Conservation (phyloP, 2,888 invertebrate genomes). For the Hipparchia semele region DNA sequence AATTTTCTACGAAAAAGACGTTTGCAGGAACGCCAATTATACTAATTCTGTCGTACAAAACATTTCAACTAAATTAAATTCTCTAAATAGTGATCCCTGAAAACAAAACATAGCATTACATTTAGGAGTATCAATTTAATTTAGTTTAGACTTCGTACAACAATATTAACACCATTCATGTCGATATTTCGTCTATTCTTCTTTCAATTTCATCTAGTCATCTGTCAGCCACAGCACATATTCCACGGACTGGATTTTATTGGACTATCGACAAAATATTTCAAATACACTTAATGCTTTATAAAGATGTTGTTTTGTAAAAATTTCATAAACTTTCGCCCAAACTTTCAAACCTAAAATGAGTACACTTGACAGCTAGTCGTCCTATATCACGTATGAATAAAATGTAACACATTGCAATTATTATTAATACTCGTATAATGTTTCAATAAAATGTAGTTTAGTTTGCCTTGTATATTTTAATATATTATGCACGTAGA, state of each 20-base stretch:
- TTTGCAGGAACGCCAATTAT: no score
- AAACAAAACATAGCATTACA: no score
- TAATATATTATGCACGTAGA: not conserved
- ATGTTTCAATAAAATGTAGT: not conserved
- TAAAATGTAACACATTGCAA: not conserved
- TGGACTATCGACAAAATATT: not conserved
- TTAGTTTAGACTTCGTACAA: no score
- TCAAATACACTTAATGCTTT: not conserved
- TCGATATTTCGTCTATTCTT: no score
- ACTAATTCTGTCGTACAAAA: no score
- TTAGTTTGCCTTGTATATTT: constrained; percentile 1
- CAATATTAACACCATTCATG: no score
- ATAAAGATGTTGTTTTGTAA: not conserved
- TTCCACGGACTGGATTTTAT: not conserved
- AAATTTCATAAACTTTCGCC: not conserved
- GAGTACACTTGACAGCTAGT: no score
- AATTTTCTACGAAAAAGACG: no score
- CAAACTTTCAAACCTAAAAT: not conserved
- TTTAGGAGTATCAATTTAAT: no score
- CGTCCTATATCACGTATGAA: not conserved
- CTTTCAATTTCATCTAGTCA: no score
- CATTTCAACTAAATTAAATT: no score
- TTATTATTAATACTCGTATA: not conserved
- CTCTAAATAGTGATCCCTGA: no score
- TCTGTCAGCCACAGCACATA: not conserved